Percentiles rank a stretch among this genome's conserved stretches.
Conservation (phyloP, 1,140 invertebrate genomes). For the Macrotrachela quadricornifera region DNA sequence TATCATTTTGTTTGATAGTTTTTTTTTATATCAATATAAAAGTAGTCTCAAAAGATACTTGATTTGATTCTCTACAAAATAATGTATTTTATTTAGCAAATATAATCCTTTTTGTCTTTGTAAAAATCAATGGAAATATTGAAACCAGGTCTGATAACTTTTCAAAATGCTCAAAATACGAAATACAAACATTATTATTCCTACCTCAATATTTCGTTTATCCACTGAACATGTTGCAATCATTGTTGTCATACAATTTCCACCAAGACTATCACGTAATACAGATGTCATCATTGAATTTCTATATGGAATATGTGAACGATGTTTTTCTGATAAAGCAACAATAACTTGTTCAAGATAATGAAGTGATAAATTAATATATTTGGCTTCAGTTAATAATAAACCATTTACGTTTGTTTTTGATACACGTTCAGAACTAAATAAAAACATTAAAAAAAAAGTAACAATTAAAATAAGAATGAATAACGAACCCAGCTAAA, state of each 20-base stretch:
- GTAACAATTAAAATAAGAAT: not conserved
- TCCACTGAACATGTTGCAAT: conserved; percentile 40
- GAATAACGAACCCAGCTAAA: conserved; percentile 36
- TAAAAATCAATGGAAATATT: too few relatives aligned
- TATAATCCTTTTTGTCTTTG: too few relatives aligned
- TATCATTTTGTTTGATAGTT: too few relatives aligned
- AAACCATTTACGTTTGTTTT: conserved; percentile 34
- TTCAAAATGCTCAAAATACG: too few relatives aligned
- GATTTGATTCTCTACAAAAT: too few relatives aligned
- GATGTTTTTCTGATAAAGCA: conserved; percentile 37
- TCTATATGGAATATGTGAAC: conserved; percentile 41
- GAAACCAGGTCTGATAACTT: too few relatives aligned
- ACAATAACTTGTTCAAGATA: conserved; percentile 46
- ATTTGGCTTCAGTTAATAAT: conserved; percentile 40
- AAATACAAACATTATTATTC: too few relatives aligned
- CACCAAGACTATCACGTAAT: conserved; percentile 41
- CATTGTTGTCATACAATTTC: conserved; percentile 45
- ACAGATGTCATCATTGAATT: conserved; percentile 45
- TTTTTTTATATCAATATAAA: too few relatives aligned
- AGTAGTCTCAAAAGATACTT: too few relatives aligned
- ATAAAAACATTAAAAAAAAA: conserved; percentile 2
- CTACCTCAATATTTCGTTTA: conserved; percentile 33
- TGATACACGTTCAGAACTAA: conserved; percentile 28
- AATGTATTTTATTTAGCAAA: too few relatives aligned
- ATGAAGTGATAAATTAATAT: conserved; percentile 45